Base-by-base conservation (phyloP, 1,140 invertebrate species). In the Drosophila dunni region DNA sequence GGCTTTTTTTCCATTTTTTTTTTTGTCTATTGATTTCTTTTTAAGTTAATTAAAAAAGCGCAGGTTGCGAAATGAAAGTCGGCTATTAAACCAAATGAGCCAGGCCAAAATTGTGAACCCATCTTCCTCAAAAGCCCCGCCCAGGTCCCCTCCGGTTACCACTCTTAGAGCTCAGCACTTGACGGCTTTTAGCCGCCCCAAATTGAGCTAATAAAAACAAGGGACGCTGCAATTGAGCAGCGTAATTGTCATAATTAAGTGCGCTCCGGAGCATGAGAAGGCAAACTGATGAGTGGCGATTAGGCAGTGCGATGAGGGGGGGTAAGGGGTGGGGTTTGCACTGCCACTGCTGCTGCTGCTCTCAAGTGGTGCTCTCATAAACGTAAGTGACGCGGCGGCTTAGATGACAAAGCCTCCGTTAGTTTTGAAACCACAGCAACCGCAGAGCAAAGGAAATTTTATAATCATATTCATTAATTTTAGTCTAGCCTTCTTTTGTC, bases 21-120 rank as follows among this genome's bases (percentile, higher is more conserved):
- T 68, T 72, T 44, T 83, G 53, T 45, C 53, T 86, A 86, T 88
- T 83, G 83, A 86, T 86, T 86, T 77, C 65, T 77, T 71, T 69
- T 58, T 79, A 74, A 88, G 83, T 88, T 86, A 88, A 88, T 86
- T 86, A 86, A 86, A 82, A 81, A 66, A 45, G 57, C 57, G 38
- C 72, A 72, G 51, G 67, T 70, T 70, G 61, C 50, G 62, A 66
- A 66, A 60, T 69, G 60, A 75, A 68, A 51, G 13, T 38, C 54
- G 60, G 56, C 64, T 44, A 73, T 73, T 73, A 73, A 67, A 61
- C 46, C 71, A 75, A 64, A 65, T 60, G 58, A 62, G 33, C 42
- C 17, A 65, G 15, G 71, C 64, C 64, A 15, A 61, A 68, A 54
- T 67, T 56, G 15, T 42, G 45, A 46, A 33, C 54, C 33, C 42